phyloP scores from a whole-genome alignment of 1,140 invertebrate genomes.

The Dinothrombium tinctorium region DNA sequence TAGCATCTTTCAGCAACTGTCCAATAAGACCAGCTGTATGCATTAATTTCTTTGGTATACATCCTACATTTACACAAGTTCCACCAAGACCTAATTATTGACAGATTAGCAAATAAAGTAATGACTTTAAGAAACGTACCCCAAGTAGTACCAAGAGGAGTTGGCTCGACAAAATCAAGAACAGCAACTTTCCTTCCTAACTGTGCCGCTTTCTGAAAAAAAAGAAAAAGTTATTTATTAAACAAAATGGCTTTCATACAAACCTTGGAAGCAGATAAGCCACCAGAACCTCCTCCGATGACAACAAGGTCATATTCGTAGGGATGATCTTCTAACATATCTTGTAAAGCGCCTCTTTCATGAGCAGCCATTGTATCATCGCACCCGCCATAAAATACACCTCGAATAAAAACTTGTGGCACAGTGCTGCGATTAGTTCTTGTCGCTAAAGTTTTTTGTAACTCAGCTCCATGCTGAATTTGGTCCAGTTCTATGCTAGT shows the following conservation, averaged over 20 bases:
- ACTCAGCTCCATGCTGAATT: slow-evolving; percentile 23
- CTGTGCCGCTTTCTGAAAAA: slow-evolving; percentile 30
- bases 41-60: slow-evolving; percentile 93
- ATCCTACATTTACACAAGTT: slow-evolving; percentile 92
- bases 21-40: slow-evolving; percentile 74
- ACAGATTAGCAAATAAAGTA: no score
- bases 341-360: slow-evolving; percentile 22
- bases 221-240: slow-evolving; percentile 6
- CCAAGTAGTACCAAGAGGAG: slow-evolving; percentile 58
- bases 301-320: slow-evolving; percentile 70
- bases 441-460: slow-evolving; percentile 25
- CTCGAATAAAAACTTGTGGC: slow-evolving; percentile 34
- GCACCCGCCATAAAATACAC: slow-evolving; percentile 31
- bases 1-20: slow-evolving; percentile 51
- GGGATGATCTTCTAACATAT: slow-evolving; percentile 18
- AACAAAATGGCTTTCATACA: neutral
- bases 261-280: slow-evolving; percentile 67
- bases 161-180: slow-evolving; percentile 70
- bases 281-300: slow-evolving; percentile 83
- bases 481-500: slow-evolving; percentile 9
- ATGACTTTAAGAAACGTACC: no score
- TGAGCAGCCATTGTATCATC: slow-evolving; percentile 25
- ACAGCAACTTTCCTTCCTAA: slow-evolving; percentile 74
- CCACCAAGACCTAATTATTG: no score
- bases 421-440: slow-evolving; percentile 30